Evolutionary conservation across 1,140 invertebrate genomes (phyloP).

Genomic region (Panonychus citri): DNA sequence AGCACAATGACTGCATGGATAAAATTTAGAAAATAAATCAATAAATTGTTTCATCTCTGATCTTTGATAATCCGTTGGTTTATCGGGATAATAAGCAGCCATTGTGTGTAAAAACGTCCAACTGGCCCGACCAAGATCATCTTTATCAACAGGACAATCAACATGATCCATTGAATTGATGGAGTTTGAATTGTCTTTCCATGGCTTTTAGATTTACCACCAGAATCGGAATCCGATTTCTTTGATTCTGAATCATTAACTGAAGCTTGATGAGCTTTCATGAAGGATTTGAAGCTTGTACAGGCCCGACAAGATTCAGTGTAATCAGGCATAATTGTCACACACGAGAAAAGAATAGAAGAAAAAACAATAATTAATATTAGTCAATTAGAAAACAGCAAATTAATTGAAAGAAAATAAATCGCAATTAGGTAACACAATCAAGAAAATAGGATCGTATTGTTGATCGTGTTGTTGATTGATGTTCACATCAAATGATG

Average conservation of each 20-base stretch:
- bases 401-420: too few species aligned
- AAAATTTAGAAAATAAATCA: conserved; percentile 61
- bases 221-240: too few species aligned
- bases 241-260: not conserved
- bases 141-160: conserved; percentile 52
- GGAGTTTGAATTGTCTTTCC: too few species aligned
- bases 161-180: not conserved
- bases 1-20: conserved; percentile 82
- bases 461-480: not conserved
- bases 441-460: too few species aligned
- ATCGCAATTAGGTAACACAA: too few species aligned
- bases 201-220: too few species aligned
- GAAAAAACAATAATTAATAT: too few species aligned
- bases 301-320: not conserved
- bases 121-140: conserved; percentile 35
- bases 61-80: conserved; percentile 36
- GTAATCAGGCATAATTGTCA: not conserved
- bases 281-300: not conserved
- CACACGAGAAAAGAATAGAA: too few species aligned
- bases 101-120: conserved; percentile 93
- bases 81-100: conserved; percentile 77
- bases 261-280: not conserved
- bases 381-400: too few species aligned
- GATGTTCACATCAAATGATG: too few species aligned
- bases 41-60: conserved; percentile 40